These are phyloP conservation scores for Betta splendens DNA, from an alignment of 2,797 vertebrate genomes.

Conservation along the genomic window DNA sequence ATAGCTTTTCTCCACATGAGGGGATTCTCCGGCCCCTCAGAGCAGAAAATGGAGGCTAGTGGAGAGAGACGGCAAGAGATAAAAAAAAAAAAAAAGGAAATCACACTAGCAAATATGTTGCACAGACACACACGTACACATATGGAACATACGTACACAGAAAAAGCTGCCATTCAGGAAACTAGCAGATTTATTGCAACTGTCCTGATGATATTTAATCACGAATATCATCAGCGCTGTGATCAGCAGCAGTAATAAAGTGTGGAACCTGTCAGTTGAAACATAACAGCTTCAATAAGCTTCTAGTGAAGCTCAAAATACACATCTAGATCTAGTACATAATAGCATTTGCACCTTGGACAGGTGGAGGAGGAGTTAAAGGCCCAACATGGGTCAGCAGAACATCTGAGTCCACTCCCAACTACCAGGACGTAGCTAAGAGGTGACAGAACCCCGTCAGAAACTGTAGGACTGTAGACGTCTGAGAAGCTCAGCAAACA, in stretches of 20 bases:
- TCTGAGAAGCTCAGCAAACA: no score
- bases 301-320: background rate
- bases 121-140: slow-evolving; percentile 42
- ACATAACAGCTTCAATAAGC: background rate
- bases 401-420: no score
- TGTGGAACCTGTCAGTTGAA: background rate
- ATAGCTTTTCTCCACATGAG: slow-evolving; percentile 66
- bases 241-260: background rate
- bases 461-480: no score
- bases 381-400: no score
- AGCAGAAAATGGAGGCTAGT: slow-evolving; percentile 79
- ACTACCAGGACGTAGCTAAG: no score
- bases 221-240: background rate
- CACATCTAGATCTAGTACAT: background rate
- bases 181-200: background rate
- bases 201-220: background rate
- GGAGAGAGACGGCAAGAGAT: slow-evolving; percentile 66
- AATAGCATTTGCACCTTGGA: no score
- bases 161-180: slow-evolving; percentile 6
- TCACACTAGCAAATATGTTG: slow-evolving; percentile 52
- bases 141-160: slow-evolving; percentile 12
- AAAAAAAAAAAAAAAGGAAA: slow-evolving; percentile 42
- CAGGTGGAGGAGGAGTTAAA: no score
- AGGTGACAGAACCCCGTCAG: no score
- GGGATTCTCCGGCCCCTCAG: slow-evolving; percentile 70